These are phyloP conservation scores for Pterostichus niger DNA, from an alignment of 2,888 invertebrate genomes.

Conservation along the genomic window DNA sequence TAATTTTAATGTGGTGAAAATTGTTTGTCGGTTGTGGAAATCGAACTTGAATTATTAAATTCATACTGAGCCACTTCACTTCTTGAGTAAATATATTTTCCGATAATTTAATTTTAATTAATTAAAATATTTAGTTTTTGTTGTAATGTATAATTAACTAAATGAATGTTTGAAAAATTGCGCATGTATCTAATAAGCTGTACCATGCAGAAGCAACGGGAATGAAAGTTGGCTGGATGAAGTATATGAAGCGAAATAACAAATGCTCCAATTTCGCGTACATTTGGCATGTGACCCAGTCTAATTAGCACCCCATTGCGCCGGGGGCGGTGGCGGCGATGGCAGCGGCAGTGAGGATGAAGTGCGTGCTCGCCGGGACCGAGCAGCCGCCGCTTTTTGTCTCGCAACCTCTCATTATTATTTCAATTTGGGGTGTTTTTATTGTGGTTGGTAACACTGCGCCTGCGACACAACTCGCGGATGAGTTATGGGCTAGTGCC, in stretches of 20 bases:
- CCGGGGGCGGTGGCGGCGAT: not conserved
- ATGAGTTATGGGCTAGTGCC: constrained; percentile 72
- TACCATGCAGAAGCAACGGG: not conserved
- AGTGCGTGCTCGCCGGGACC: not conserved
- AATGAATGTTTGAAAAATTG: not conserved
- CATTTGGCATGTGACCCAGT: constrained; percentile 60
- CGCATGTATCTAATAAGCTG: not conserved
- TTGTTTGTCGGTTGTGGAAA: too few species aligned
- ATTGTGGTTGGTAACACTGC: constrained; percentile 62
- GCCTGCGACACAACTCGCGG: constrained; percentile 54
- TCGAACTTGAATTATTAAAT: too few species aligned
- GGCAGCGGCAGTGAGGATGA: not conserved
- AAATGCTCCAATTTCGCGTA: constrained; percentile 58
- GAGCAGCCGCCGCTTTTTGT: constrained; percentile 50
- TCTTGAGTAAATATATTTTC: too few species aligned
- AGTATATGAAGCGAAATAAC: constrained; percentile 59
- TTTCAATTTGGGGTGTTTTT: constrained; percentile 66
- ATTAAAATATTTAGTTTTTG: too few species aligned
- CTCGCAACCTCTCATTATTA: constrained; percentile 63
- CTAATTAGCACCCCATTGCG: constrained; percentile 60
- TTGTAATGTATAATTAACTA: too few species aligned
- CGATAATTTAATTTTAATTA: too few species aligned
- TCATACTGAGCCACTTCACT: too few species aligned
- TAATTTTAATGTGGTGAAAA: too few species aligned
- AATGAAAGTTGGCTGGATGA: constrained; percentile 2